Evolutionary conservation across 2,888 invertebrate species (phyloP).

Genomic region (Muscina levida): DNA sequence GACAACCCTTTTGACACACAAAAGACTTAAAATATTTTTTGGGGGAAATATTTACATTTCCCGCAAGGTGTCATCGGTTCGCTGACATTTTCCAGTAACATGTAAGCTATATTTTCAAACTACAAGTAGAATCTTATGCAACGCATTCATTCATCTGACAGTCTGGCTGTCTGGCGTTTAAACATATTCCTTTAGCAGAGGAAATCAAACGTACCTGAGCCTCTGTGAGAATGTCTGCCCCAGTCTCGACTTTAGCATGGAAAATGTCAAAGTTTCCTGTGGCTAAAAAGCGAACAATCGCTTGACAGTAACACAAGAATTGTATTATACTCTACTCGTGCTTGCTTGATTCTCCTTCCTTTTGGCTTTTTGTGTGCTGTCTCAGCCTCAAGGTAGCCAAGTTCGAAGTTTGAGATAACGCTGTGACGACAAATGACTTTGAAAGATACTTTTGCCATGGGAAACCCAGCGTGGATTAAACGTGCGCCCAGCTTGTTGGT

Average conservation of each 20-base stretch:
- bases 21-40: neutral
- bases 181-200: neutral
- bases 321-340: slow-evolving; percentile 1
- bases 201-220: neutral
- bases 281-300: slow-evolving; percentile 40
- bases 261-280: slow-evolving; percentile 44
- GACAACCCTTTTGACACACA: neutral
- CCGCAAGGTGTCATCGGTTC: slow-evolving; percentile 23
- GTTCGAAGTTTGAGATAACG: slow-evolving; percentile 16
- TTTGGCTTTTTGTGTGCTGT: neutral
- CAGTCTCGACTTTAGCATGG: neutral
- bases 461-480: slow-evolving; percentile 25
- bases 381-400: neutral
- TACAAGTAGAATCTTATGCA: neutral
- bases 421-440: slow-evolving; percentile 64
- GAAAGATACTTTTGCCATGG: slow-evolving; percentile 56
- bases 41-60: neutral
- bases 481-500: slow-evolving; percentile 11
- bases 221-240: neutral
- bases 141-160: slow-evolving; percentile 13
- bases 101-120: slow-evolving; percentile 8
- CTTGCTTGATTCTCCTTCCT: too few relatives aligned
- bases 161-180: neutral
- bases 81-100: slow-evolving; percentile 12
- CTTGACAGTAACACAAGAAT: slow-evolving; percentile 50